Conservation (phyloP, 2,797 vertebrate species). For the Halcyon leucocephala region DNA sequence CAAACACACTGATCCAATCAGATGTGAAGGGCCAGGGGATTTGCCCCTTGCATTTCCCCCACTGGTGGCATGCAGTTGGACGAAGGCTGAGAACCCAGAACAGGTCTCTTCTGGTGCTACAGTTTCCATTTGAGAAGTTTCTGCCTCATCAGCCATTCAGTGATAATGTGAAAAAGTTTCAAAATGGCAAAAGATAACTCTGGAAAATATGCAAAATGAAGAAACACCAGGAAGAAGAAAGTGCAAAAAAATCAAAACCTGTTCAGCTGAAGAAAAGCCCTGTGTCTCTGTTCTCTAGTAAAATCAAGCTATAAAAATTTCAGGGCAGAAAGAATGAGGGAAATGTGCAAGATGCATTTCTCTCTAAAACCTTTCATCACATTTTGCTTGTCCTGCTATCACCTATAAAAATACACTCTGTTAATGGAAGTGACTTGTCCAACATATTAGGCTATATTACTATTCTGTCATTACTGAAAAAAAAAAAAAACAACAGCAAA, state of each 20-base stretch:
- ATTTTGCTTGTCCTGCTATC: background rate
- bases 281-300: fast-evolving
- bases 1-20: background rate
- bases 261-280: background rate
- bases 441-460: background rate
- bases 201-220: background rate
- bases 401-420: background rate
- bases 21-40: background rate
- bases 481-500: background rate
- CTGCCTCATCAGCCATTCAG: background rate
- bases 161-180: background rate
- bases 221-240: background rate
- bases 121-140: background rate
- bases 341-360: background rate
- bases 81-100: background rate
- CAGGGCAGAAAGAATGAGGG: background rate
- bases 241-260: background rate
- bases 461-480: background rate
- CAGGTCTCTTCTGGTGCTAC: background rate
- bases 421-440: background rate
- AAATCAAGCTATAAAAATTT: background rate
- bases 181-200: background rate
- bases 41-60: background rate
- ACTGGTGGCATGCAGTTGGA: fast-evolving
- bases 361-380: background rate